These are phyloP conservation scores for Aepyceros melampus DNA, from an alignment of 2,113 vertebrate species.

Conservation along the genomic window DNA sequence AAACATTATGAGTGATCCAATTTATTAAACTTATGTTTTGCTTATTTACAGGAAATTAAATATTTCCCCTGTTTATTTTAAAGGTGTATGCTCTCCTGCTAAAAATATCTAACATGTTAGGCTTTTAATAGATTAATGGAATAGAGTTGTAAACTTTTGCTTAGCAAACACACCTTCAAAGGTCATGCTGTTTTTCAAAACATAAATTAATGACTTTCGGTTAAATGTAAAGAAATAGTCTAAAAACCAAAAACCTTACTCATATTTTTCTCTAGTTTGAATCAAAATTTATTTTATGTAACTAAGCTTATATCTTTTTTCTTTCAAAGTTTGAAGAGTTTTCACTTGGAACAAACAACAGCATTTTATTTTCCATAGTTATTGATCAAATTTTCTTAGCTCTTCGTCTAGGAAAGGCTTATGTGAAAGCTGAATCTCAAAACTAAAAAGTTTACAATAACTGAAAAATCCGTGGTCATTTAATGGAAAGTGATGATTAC, in stretches of 20 bases:
- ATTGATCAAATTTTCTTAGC: neutral
- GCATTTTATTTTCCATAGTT: neutral
- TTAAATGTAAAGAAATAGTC: neutral
- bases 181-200: constrained; percentile 35
- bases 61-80: constrained; percentile 60
- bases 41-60: constrained; percentile 64
- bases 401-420: neutral
- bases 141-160: constrained; percentile 28
- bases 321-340: neutral
- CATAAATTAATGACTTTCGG: neutral
- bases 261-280: neutral
- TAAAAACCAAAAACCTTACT: neutral
- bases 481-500: neutral
- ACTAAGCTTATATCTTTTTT: neutral
- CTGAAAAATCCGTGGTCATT: neutral
- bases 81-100: constrained; percentile 52
- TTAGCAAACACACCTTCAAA: constrained; percentile 29
- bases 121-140: constrained; percentile 39
- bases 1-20: neutral
- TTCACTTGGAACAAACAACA: neutral
- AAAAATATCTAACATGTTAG: constrained; percentile 48
- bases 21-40: neutral
- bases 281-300: neutral
- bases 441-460: neutral
- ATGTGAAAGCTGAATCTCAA: neutral